Conservation (phyloP, 2,888 invertebrate genomes). For the Gastracanthus pulcherrimus region DNA sequence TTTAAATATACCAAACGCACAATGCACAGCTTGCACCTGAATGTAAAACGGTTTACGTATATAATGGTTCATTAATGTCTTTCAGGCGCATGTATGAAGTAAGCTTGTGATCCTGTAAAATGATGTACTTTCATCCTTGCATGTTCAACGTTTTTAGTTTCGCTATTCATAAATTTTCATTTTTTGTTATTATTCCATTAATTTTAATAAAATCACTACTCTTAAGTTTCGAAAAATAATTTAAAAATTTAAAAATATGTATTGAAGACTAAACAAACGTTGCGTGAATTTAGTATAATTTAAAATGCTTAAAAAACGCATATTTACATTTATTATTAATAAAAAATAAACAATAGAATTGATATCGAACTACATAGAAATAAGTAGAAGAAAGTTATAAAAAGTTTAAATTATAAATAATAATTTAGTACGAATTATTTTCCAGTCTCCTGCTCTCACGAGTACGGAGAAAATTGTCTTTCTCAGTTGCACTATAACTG, state of each 20-base stretch:
- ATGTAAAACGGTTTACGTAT: not conserved
- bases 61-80: slow-evolving; percentile 1
- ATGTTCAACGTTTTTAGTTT: not conserved
- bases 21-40: not conserved
- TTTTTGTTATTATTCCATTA: not conserved
- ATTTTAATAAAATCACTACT: too few relatives aligned
- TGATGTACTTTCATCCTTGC: not conserved
- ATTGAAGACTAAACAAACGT: too few relatives aligned
- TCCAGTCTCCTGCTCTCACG: not conserved
- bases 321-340: too few relatives aligned
- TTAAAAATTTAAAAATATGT: not conserved
- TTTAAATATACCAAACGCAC: slow-evolving; percentile 5
- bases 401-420: too few relatives aligned
- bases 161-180: not conserved
- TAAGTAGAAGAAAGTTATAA: too few relatives aligned
- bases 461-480: not conserved
- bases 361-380: too few relatives aligned
- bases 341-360: too few relatives aligned
- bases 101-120: not conserved
- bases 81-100: not conserved
- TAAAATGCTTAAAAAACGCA: too few relatives aligned
- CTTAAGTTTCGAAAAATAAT: not conserved
- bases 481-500: not conserved
- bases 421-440: not conserved
- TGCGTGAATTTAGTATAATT: too few relatives aligned